phyloP scores from a whole-genome alignment of 2,113 vertebrate species.

The Oreochromis spilurus region DNA sequence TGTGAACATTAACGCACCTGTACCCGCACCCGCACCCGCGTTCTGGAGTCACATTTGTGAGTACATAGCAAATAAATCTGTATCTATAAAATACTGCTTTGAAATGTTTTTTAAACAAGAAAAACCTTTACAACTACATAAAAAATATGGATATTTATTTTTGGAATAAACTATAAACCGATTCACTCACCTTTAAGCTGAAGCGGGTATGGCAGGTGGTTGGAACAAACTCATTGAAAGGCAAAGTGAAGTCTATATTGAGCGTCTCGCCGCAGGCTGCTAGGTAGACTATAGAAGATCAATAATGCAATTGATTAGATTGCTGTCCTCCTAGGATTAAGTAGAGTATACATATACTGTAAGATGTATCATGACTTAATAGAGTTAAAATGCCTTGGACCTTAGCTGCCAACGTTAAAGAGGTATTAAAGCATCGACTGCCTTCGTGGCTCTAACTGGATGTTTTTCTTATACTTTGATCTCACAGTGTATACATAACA shows the following conservation, averaged over 20 bases:
- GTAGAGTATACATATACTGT: background rate
- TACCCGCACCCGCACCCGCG: background rate
- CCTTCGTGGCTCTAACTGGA: background rate
- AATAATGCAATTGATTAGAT: slow-evolving; percentile 26
- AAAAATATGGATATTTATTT: background rate
- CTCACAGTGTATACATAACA: background rate
- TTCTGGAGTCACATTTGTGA: background rate
- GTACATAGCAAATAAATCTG: background rate
- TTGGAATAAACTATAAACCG: background rate
- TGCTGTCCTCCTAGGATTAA: background rate
- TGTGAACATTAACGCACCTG: background rate
- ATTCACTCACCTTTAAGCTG: slow-evolving; percentile 80
- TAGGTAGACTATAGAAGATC: slow-evolving; percentile 84
- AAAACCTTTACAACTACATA: background rate
- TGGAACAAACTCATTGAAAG: slow-evolving; percentile 96
- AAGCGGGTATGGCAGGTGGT: slow-evolving; percentile 89
- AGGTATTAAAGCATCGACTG: background rate
- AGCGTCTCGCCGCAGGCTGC: slow-evolving; percentile 96
- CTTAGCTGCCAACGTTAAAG: background rate
- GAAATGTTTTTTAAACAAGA: background rate
- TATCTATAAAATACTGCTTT: background rate
- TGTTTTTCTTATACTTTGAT: background rate
- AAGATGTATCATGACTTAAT: slow-evolving; percentile 3
- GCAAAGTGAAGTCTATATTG: slow-evolving; percentile 93
- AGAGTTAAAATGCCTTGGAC: background rate